phyloP scores from a whole-genome alignment of 2,888 invertebrate species.

The Megaustenia siamemsis region DNA sequence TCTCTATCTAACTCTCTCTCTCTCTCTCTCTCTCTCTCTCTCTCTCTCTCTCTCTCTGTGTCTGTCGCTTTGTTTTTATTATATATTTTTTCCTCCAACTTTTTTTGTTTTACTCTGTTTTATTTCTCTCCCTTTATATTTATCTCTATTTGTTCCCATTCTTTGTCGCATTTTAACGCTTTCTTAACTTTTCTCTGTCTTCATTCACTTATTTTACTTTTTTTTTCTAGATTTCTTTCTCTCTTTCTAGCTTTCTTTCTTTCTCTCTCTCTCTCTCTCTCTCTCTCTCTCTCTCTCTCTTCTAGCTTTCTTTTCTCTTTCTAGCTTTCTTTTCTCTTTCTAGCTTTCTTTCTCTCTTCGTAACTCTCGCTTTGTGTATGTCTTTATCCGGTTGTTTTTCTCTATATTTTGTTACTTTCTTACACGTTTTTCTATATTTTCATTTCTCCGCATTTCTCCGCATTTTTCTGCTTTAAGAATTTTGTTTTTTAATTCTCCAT shows the following conservation, averaged over 20 bases:
- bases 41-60: background rate
- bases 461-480: background rate
- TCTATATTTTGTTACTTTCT: background rate
- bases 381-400: background rate
- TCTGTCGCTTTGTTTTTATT: background rate
- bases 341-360: background rate
- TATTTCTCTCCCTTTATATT: background rate
- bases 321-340: background rate
- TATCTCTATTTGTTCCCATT: background rate
- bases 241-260: background rate
- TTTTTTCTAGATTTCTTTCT: too few species aligned
- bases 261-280: background rate
- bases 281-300: background rate
- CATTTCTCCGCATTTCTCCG: background rate
- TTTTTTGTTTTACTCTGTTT: background rate
- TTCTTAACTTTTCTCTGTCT: background rate
- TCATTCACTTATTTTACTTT: background rate
- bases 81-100: background rate
- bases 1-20: conserved; percentile 6
- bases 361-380: background rate
- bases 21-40: conserved; percentile 18
- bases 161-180: background rate
- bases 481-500: too few species aligned
- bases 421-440: background rate
- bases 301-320: background rate